phyloP scores from a whole-genome alignment of 2,888 invertebrate species.

The Escarpia spicata region DNA sequence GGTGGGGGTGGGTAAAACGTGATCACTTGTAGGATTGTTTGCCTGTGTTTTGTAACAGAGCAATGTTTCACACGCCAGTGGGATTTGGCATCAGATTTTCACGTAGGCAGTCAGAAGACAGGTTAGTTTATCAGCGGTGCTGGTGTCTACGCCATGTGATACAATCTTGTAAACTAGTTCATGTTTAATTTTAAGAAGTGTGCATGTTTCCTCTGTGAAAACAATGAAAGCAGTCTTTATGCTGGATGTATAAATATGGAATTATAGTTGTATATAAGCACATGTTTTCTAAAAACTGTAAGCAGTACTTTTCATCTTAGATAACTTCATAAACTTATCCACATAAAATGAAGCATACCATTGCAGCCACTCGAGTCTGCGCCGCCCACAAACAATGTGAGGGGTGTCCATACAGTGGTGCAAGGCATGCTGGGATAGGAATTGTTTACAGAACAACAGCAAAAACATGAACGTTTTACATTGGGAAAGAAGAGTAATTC shows the following conservation, averaged over 20 bases:
- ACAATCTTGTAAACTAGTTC: background rate
- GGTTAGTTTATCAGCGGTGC: too few species aligned
- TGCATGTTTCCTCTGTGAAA: background rate
- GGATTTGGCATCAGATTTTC: too few species aligned
- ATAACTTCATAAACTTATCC: too few species aligned
- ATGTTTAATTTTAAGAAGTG: background rate
- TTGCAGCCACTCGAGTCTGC: background rate
- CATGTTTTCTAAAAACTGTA: background rate
- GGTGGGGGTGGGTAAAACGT: background rate
- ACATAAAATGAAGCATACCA: too few species aligned
- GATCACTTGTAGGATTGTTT: background rate
- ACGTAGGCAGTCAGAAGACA: too few species aligned
- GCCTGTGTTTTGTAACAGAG: too few species aligned
- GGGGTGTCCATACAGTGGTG: background rate
- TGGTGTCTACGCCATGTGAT: background rate
- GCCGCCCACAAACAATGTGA: background rate
- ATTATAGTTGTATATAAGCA: background rate
- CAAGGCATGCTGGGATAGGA: slow-evolving; percentile 13
- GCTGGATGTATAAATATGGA: background rate
- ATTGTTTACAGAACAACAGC: background rate
- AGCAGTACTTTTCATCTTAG: background rate
- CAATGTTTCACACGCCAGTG: too few species aligned
- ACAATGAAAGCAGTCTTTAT: background rate
- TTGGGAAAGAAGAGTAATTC: background rate
- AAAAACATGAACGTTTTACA: background rate